Evolutionary conservation across 2,888 invertebrate genomes (phyloP).

Genomic region (Oconnorella tubifera): DNA sequence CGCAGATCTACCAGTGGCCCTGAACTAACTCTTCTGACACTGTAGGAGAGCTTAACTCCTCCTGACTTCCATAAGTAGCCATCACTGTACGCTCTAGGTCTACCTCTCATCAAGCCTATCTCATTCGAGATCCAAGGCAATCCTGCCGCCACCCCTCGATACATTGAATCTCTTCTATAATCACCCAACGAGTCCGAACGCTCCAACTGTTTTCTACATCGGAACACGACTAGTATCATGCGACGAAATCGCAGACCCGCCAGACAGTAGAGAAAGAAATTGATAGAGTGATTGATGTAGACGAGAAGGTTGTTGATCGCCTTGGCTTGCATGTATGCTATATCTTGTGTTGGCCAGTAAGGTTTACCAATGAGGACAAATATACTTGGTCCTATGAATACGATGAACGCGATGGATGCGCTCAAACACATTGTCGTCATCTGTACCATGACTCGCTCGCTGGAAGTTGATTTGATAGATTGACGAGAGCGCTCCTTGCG

Average conservation of each 20-base stretch:
- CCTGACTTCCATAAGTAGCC: background rate
- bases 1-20: background rate
- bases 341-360: constrained; percentile 29
- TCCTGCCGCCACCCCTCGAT: background rate
- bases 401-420: constrained; percentile 37
- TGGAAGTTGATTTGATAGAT: background rate
- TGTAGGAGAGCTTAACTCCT: background rate
- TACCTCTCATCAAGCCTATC: background rate
- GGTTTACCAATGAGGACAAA: constrained; percentile 35
- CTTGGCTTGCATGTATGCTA: constrained; percentile 26
- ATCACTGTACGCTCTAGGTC: background rate
- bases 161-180: background rate
- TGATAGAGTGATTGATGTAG: constrained; percentile 31
- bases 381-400: constrained; percentile 37
- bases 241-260: constrained; percentile 29
- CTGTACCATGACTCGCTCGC: constrained; percentile 24
- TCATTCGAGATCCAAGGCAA: background rate
- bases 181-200: background rate
- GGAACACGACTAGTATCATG: background rate
- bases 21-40: background rate
- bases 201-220: background rate
- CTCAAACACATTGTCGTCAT: constrained; percentile 36
- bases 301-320: constrained; percentile 26
- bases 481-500: background rate
- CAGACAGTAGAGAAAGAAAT: constrained; percentile 34